Base-by-base conservation (phyloP, 2,113 vertebrate species). In the Pterocles burchelli region DNA sequence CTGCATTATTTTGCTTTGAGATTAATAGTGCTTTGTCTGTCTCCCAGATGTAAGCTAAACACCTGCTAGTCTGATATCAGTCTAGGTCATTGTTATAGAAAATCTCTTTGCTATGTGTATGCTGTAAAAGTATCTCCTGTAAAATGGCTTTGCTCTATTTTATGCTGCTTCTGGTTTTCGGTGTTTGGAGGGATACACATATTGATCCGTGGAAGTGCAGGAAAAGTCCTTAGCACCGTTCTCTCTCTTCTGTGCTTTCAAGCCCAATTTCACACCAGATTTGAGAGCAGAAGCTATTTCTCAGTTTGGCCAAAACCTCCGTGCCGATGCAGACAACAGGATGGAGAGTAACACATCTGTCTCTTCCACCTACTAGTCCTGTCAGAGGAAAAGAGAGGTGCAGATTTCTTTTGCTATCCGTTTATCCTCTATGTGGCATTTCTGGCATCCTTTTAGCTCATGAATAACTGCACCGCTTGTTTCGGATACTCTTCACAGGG, bases 1-100 rank as follows among this genome's bases (percentile, higher is more conserved):
- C 70, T 77, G 81, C 36, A 54, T 94, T 97, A 71, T 95, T 92
- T 90, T 95, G 85, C 82, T 91, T 91, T 43, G 82, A 90, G 94
- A 97, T 95, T 95, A 93, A 54, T 68, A 58, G 61, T 92, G 65
- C 88, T 95, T 96, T 95, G 73, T 96, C 92, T 91, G 89, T 88
- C 79, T 93, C 88, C 72, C 94, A 95, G 85, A 91, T 96, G 73
- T 20, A 58, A 79, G 61, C 1, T 66, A 36, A 82, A 86, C 91
- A 94, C 93, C 85, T 90, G 94, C 68, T 81, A 78, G 52, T 72
- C 84, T 92, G 85, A 52, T 93, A 72, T 72, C 85, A 90, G 85
- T 81, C 91, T 90, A 91, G 91, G 94, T 93, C 93, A 95, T 36
- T 80, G 52, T 67, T 85, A 17, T 4, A 57, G 33, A 36, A 43